A percentile compares a stretch with the other conserved stretches of the same genome.
phyloP scores from a whole-genome alignment of 2,888 invertebrate species.

The Labia minor region DNA sequence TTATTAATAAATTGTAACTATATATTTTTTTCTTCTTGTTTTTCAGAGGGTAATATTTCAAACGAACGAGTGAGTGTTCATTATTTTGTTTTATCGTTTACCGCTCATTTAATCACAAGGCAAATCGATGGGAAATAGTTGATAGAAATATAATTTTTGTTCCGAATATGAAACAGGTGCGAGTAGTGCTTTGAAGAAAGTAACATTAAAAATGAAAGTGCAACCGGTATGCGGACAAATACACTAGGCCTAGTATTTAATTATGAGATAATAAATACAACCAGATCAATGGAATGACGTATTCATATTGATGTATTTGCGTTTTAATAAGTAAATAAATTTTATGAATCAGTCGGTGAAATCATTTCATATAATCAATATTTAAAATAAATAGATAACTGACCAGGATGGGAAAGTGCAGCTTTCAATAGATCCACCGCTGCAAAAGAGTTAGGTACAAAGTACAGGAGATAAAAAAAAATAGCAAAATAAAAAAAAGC shows the following conservation, averaged over 20 bases:
- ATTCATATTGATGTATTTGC: conserved; percentile 13
- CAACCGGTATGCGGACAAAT: neutral
- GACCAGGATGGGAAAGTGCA: neutral
- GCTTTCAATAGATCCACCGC: neutral
- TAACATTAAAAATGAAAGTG: neutral
- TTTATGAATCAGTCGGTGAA: conserved; percentile 4
- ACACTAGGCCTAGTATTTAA: neutral
- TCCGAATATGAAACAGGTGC: too few species aligned
- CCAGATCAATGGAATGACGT: neutral
- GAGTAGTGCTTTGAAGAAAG: neutral
- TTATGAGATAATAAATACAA: conserved; percentile 13
- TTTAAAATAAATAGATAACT: conserved; percentile 13
- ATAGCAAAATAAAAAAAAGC: neutral
- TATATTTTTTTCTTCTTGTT: too few species aligned
- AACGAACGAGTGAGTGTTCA: too few species aligned
- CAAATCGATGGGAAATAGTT: too few species aligned
- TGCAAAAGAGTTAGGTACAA: too few species aligned
- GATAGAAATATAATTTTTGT: too few species aligned
- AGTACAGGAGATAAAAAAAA: neutral
- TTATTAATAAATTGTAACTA: too few species aligned
- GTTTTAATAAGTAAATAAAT: conserved; percentile 5
- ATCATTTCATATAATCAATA: conserved; percentile 13
- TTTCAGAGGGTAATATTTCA: too few species aligned
- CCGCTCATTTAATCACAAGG: too few species aligned
- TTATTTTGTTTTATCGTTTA: too few species aligned